Conservation (phyloP, 2,888 invertebrate species). For the Parelbella ahira region DNA sequence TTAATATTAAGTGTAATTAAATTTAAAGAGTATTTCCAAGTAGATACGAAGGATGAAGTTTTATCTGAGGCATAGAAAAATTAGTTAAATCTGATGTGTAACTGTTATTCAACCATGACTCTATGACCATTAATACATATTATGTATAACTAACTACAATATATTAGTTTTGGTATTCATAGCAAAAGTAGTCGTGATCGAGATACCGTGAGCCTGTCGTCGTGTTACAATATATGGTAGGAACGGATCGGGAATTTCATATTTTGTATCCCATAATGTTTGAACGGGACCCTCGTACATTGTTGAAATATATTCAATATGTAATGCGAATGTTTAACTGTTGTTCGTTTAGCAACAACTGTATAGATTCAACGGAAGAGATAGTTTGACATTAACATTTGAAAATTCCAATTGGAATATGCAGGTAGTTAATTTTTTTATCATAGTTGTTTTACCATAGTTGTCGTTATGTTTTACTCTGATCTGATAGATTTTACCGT, state of each 20-base stretch:
- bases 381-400: constrained; percentile 4
- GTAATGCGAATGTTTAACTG: constrained; percentile 22
- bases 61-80: too few species aligned
- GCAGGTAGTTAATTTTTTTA: too few species aligned
- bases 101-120: too few species aligned
- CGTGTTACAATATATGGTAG: constrained; percentile 43
- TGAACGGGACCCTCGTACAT: constrained; percentile 19
- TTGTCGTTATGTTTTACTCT: too few species aligned
- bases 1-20: too few species aligned
- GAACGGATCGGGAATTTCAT: constrained; percentile 47
- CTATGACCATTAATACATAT: too few species aligned
- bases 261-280: constrained; percentile 40
- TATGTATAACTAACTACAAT: constrained; percentile 11
- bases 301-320: constrained; percentile 15
- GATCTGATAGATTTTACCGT: too few species aligned
- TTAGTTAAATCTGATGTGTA: too few species aligned
- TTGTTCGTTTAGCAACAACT: constrained; percentile 14
- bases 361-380: constrained; percentile 4
- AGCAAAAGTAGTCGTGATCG: constrained; percentile 57
- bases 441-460: too few species aligned
- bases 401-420: constrained; percentile 2
- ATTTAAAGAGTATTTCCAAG: too few species aligned
- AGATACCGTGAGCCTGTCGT: constrained; percentile 46
- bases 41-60: too few species aligned
- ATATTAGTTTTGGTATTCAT: constrained; percentile 35